A percentile compares a stretch with the other conserved stretches of the same genome.
These are phyloP conservation scores for Apamea epomidion DNA, from an alignment of 2,888 invertebrate species.

Conservation along the genomic window DNA sequence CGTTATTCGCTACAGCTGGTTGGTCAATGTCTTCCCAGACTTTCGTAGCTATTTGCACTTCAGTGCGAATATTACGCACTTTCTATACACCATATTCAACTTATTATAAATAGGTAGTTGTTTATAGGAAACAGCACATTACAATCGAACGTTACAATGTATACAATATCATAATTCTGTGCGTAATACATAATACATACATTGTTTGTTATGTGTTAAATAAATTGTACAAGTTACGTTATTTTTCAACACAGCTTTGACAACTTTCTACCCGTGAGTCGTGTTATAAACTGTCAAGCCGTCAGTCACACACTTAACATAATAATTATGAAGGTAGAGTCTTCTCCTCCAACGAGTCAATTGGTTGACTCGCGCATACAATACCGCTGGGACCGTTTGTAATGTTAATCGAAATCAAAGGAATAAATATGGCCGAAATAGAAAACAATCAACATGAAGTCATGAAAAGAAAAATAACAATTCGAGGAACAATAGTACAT, in stretches of 20 bases:
- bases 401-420: background rate
- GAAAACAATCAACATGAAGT: background rate
- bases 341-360: slow-evolving; percentile 10
- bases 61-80: background rate
- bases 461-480: background rate
- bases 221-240: slow-evolving; percentile 12
- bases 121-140: background rate
- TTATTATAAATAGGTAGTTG: background rate
- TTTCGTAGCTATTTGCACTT: slow-evolving; percentile 11
- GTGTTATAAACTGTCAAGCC: slow-evolving; percentile 2
- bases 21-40: slow-evolving; percentile 45
- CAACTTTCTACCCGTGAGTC: slow-evolving; percentile 41
- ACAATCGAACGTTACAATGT: slow-evolving; percentile 9
- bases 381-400: slow-evolving; percentile 2
- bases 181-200: slow-evolving; percentile 7
- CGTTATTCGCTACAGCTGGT: slow-evolving; percentile 49
- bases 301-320: background rate
- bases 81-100: background rate
- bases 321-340: slow-evolving; percentile 19
- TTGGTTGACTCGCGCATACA: slow-evolving; percentile 20
- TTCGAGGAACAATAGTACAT: background rate
- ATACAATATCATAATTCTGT: slow-evolving; percentile 21
- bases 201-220: slow-evolving; percentile 23
- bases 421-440: background rate
- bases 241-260: slow-evolving; percentile 19